phyloP scores from a whole-genome alignment of 1,140 invertebrate genomes.

The Temnothorax nylanderi region DNA sequence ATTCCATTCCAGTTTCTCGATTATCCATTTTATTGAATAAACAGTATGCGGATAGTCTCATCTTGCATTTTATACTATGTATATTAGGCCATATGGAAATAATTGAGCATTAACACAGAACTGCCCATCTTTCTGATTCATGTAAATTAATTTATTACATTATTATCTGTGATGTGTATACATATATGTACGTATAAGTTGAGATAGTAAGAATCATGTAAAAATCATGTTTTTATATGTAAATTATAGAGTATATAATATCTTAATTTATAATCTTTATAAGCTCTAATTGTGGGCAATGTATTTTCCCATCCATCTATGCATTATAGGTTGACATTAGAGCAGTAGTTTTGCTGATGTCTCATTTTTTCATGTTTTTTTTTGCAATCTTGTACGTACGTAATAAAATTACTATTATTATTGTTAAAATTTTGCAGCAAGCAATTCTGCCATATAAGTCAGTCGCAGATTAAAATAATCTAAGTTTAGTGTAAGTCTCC shows the following conservation, averaged over 20 bases:
- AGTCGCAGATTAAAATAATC: not conserved
- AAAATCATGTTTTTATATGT: constrained; percentile 18
- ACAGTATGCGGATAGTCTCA: not conserved
- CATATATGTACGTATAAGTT: not conserved
- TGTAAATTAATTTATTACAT: not conserved
- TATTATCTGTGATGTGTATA: constrained; percentile 15
- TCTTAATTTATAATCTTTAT: not conserved
- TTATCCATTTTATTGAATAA: not conserved
- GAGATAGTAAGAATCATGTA: not conserved
- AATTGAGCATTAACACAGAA: not conserved
- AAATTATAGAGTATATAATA: not conserved
- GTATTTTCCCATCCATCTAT: not conserved
- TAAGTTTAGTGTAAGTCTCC: not conserved
- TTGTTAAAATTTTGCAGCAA: not conserved
- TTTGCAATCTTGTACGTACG: not conserved
- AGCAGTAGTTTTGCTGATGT: not conserved
- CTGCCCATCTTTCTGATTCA: not conserved
- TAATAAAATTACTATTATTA: not conserved
- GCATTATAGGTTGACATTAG: not conserved
- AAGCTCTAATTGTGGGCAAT: not conserved
- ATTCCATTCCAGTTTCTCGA: not conserved
- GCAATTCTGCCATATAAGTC: not conserved
- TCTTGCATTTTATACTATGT: constrained; percentile 14
- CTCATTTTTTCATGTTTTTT: not conserved
- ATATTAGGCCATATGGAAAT: not conserved